Evolutionary conservation across 2,888 invertebrate species (phyloP).

Genomic region (Caenorhabditis doughertyi): DNA sequence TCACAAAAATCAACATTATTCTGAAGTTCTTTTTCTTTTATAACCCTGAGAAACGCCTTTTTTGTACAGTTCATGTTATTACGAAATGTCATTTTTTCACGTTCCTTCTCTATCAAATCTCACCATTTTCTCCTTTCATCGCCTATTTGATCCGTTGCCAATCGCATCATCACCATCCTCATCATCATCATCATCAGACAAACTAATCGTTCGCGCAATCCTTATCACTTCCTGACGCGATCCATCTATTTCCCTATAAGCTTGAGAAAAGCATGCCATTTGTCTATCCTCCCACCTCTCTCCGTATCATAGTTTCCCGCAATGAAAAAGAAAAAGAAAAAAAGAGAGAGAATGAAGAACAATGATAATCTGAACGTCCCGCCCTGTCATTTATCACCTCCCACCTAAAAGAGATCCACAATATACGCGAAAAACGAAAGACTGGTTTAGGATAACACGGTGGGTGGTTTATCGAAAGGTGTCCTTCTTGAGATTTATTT

Average conservation of each 20-base stretch:
- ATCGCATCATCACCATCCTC: slow-evolving; percentile 44
- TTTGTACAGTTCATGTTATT: slow-evolving; percentile 15
- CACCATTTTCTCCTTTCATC: slow-evolving; percentile 9
- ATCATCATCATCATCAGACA: slow-evolving; percentile 12
- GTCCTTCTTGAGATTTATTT: slow-evolving; percentile 26
- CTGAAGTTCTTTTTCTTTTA: background rate
- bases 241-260: slow-evolving; percentile 24
- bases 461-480: slow-evolving; percentile 53
- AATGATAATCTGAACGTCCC: slow-evolving; percentile 55
- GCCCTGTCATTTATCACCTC: slow-evolving; percentile 62
- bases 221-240: slow-evolving; percentile 59
- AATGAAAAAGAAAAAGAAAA: slow-evolving; percentile 12
- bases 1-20: background rate
- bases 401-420: slow-evolving; percentile 34
- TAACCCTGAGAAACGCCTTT: no score
- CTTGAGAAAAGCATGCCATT: slow-evolving; percentile 55
- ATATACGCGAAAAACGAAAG: slow-evolving; percentile 55
- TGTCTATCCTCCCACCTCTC: background rate
- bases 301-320: slow-evolving; percentile 39
- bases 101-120: background rate
- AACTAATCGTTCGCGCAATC: slow-evolving; percentile 54
- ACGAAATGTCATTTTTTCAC: slow-evolving; percentile 25
- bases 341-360: slow-evolving; percentile 15
- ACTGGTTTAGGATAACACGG: slow-evolving; percentile 53
- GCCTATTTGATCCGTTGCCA: slow-evolving; percentile 52